Conservation (phyloP, 2,888 invertebrate genomes). For the Rhagophthalmus giganteus region DNA sequence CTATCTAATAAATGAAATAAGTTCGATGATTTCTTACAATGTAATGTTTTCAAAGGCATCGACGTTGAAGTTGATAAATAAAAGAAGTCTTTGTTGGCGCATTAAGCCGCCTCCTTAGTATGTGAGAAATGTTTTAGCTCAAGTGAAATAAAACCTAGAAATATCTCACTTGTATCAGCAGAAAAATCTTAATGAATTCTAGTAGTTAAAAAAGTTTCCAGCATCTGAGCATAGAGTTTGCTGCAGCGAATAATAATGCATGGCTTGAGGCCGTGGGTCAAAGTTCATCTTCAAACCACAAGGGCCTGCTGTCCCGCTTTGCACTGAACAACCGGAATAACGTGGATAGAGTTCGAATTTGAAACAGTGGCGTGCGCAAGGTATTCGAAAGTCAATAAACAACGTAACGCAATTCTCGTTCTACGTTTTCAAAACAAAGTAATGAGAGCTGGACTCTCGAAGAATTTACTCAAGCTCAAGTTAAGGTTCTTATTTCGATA, state of each 20-base stretch:
- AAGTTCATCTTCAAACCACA: conserved; percentile 48
- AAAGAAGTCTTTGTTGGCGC: conserved; percentile 10
- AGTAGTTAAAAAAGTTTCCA: conserved; percentile 57
- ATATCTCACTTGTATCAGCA: conserved; percentile 55
- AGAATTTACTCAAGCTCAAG: too few species aligned
- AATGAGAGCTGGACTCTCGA: too few species aligned
- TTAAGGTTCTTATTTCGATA: too few species aligned
- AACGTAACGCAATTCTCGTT: too few species aligned
- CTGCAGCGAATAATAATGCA: conserved; percentile 56
- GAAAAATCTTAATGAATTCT: conserved; percentile 57
- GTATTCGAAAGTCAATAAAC: too few species aligned
- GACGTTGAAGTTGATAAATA: conserved; percentile 7
- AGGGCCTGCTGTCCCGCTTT: conserved; percentile 39
- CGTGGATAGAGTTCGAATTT: conserved; percentile 40
- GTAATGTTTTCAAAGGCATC: background rate
- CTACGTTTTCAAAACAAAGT: too few species aligned
- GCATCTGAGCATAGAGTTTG: conserved; percentile 53
- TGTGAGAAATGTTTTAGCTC: conserved; percentile 51
- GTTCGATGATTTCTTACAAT: too few species aligned
- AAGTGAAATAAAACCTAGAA: conserved; percentile 55
- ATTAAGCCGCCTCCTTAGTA: conserved; percentile 48
- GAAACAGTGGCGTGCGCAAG: conserved; percentile 35
- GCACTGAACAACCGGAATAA: conserved; percentile 37
- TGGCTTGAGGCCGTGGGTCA: conserved; percentile 47
- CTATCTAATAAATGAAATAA: too few species aligned